Evolutionary conservation across 2,113 vertebrate genomes (phyloP).

Genomic region (Phyllostomus hastatus): DNA sequence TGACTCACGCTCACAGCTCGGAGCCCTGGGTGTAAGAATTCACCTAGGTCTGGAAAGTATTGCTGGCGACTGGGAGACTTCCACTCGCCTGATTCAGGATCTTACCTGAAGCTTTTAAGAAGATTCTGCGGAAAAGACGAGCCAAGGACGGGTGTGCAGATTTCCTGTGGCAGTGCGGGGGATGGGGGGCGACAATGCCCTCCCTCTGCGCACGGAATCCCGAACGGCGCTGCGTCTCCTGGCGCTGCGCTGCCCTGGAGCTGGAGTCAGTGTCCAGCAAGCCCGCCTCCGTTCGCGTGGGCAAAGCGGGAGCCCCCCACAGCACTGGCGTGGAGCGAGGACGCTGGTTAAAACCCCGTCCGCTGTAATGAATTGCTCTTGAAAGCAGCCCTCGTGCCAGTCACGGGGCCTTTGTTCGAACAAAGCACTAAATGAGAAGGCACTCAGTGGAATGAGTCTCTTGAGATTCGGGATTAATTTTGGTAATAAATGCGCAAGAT

Average conservation of each 20-base stretch:
- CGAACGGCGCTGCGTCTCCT: slow-evolving; percentile 19
- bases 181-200: not conserved
- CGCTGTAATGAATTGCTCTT: slow-evolving; percentile 52
- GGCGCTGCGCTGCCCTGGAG: slow-evolving; percentile 58
- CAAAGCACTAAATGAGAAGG: slow-evolving; percentile 52
- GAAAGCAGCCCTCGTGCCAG: slow-evolving; percentile 33
- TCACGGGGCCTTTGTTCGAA: slow-evolving; percentile 54
- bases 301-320: slow-evolving; percentile 31
- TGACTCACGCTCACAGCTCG: not conserved
- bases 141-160: not conserved
- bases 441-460: slow-evolving; percentile 45
- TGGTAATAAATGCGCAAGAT: slow-evolving; percentile 54
- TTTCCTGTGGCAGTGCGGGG: not conserved
- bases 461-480: slow-evolving; percentile 64
- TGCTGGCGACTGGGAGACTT: not conserved
- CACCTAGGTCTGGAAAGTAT: not conserved
- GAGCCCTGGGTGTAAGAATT: not conserved
- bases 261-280: slow-evolving; percentile 56
- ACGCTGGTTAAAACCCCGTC: slow-evolving; percentile 63
- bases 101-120: slow-evolving; percentile 41
- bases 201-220: not conserved
- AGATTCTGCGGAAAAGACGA: slow-evolving; percentile 38
- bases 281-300: slow-evolving; percentile 27
- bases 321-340: slow-evolving; percentile 61
- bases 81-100: slow-evolving; percentile 10